phyloP scores from a whole-genome alignment of 2,113 vertebrate species.

The Osmerus eperlanus region DNA sequence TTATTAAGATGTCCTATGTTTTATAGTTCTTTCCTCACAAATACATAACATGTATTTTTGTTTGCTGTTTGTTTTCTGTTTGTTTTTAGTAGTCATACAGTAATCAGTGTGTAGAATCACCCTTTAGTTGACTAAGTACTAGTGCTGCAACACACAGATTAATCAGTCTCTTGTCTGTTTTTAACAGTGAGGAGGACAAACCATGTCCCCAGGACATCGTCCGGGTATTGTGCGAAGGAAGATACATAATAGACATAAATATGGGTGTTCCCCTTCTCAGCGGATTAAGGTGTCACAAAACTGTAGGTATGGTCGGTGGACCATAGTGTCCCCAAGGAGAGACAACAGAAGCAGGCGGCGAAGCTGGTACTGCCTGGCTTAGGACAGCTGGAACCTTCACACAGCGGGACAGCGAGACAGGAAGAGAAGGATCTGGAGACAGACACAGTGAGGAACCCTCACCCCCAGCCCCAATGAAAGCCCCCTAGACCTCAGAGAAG shows the following conservation, averaged over 20 bases:
- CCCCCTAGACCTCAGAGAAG: conserved; percentile 12
- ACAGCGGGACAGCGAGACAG: background rate
- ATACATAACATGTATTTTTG: no score
- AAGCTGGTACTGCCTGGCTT: background rate
- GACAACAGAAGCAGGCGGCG: background rate
- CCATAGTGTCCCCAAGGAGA: conserved; percentile 15
- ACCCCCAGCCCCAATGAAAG: conserved; percentile 17
- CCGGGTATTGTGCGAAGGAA: conserved; percentile 8
- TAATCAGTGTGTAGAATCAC: background rate
- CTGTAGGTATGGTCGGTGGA: conserved; percentile 14
- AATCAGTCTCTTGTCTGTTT: background rate
- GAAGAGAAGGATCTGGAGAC: background rate
- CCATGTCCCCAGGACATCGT: conserved; percentile 1
- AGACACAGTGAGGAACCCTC: background rate
- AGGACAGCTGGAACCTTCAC: background rate
- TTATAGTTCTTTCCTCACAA: background rate
- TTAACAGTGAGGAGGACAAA: background rate
- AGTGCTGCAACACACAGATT: no score
- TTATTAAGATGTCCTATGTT: background rate
- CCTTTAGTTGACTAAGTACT: no score
- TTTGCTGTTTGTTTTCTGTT: no score
- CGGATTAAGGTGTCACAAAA: conserved; percentile 41
- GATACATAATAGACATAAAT: conserved; percentile 36
- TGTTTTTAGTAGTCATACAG: no score
- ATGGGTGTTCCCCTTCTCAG: conserved; percentile 40